These are phyloP conservation scores for Volucella zonaria DNA, from an alignment of 2,888 invertebrate genomes.

Conservation along the genomic window DNA sequence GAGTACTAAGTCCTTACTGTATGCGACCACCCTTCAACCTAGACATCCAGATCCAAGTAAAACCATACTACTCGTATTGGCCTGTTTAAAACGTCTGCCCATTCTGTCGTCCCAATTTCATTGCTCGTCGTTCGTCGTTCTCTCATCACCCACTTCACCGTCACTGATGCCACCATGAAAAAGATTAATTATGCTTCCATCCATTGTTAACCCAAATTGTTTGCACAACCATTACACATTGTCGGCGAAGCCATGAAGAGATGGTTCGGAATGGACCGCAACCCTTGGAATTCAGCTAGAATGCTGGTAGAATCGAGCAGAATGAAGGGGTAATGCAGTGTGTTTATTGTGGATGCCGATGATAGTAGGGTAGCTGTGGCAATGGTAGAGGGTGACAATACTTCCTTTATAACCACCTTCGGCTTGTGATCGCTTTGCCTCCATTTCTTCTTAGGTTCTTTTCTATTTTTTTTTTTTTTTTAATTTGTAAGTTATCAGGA, in stretches of 20 bases:
- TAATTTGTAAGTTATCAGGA: conserved; percentile 51
- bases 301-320: conserved; percentile 4
- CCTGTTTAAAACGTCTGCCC: conserved; percentile 54
- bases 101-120: not conserved
- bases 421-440: conserved; percentile 36
- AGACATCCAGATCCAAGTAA: conserved; percentile 15
- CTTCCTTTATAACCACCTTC: conserved; percentile 30
- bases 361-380: conserved; percentile 10
- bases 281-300: conserved; percentile 62
- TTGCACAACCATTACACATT: conserved; percentile 73
- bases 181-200: conserved; percentile 73
- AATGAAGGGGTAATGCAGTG: not conserved
- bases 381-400: conserved; percentile 61
- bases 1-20: not conserved
- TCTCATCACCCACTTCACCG: not conserved
- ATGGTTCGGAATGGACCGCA: conserved; percentile 65
- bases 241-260: conserved; percentile 66
- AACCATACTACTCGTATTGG: conserved; percentile 37
- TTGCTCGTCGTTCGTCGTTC: too few species aligned
- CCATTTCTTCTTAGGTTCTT: conserved; percentile 36
- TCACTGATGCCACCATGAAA: conserved; percentile 47
- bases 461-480: conserved; percentile 5
- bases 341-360: conserved; percentile 55
- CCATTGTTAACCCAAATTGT: conserved; percentile 73
- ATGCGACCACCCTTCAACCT: conserved; percentile 12